Evolutionary conservation across 2,113 vertebrate species (phyloP), one percentile per base, ranked within the genome.

Genomic region (Tupaia chinensis): DNA sequence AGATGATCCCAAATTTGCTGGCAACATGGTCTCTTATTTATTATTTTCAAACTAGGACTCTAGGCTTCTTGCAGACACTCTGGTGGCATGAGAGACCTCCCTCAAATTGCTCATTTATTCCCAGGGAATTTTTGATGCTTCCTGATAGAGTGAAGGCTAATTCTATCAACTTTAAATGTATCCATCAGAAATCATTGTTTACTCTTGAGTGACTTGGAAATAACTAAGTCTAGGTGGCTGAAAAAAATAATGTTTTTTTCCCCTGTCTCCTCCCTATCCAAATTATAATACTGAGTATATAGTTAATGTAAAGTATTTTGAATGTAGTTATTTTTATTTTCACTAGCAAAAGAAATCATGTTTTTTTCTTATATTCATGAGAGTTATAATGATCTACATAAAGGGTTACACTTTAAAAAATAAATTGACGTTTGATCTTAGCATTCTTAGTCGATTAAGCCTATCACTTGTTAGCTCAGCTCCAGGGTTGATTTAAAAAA

Each of bases 21-120:
- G 44, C 44, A 44, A 44, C 77, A 97, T 87, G 98, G 99, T 99
- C 99, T 98, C 97, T 68, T 77, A 79, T n/a, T 93, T 96, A 61
- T 23, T 12, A 25, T n/a, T 91, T 97, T 87, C 87, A 9, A 63
- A 14, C 73, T 88, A 92, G 76, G 13, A 91, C 76, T 53, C 34
- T 20, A 22, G 22, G 63, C 22, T 84, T 61, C 76, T 70, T 53
- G 44, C 19, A 44, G 53, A 80, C 32, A 68, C 11, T n/a, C 44
- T 8, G 3, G 19, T 13, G 32, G 14, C 16, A 63, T n/a, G 65
- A 78, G 56, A 91, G 53, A 73, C n/a, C 25, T 66, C 80, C 61
- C 29, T 84, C 77, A 85, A 61, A 61, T 13, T 54, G 27, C 23
- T 27, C 1, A 60, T 65, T 91, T 74, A 84, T 25, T 65, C 29